These are phyloP conservation scores for Siniperca obscura DNA, from an alignment of 2,797 vertebrate species.

Conservation along the genomic window DNA sequence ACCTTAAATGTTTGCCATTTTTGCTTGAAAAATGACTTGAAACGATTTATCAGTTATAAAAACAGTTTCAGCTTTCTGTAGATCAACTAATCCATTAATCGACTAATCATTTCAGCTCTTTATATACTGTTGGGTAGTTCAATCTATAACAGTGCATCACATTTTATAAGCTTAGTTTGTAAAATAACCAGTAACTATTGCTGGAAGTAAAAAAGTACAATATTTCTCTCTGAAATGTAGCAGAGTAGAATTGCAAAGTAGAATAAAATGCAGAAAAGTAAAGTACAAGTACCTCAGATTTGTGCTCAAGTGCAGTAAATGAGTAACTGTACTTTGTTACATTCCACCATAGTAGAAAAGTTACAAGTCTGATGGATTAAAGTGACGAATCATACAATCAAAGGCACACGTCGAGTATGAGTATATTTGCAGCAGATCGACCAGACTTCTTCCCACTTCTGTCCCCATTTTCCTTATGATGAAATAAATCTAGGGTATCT, in stretches of 20 bases:
- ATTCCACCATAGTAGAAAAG: background rate
- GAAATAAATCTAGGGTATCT: conserved; percentile 30
- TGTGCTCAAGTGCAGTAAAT: background rate
- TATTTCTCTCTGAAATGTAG: background rate
- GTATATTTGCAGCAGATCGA: conserved; percentile 6
- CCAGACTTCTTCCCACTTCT: background rate
- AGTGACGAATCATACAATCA: background rate
- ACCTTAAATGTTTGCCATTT: background rate
- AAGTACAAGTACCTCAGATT: background rate
- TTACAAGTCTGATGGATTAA: background rate
- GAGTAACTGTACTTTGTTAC: background rate
- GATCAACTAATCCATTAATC: background rate
- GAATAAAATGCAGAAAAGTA: background rate
- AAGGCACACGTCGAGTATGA: background rate
- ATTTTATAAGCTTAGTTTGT: background rate
- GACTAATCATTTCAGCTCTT: background rate
- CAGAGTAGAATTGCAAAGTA: background rate
- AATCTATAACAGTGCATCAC: background rate
- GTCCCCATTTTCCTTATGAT: background rate
- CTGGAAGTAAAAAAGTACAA: background rate
- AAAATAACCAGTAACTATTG: background rate
- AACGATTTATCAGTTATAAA: no score
- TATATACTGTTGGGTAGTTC: background rate
- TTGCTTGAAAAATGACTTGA: background rate
- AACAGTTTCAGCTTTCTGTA: background rate